Evolutionary conservation across 1,140 invertebrate species (phyloP).

Genomic region (Centruroides vittatus): DNA sequence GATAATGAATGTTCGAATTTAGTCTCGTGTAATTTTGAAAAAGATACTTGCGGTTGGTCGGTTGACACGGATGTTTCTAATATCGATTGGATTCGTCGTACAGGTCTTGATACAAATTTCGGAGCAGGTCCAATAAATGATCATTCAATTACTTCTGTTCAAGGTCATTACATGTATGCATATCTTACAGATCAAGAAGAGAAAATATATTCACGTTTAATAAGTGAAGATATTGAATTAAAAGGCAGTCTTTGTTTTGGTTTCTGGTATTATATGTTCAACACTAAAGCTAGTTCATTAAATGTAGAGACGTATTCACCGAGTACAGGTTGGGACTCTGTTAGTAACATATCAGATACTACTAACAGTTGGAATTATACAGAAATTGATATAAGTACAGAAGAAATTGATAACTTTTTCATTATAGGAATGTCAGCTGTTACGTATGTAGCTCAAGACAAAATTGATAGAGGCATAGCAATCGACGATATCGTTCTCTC

Average conservation of each 20-base stretch:
- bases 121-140: conserved; percentile 13
- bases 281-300: conserved; percentile 5
- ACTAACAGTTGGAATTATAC: conserved; percentile 4
- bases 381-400: conserved; percentile 8
- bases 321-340: conserved; percentile 6
- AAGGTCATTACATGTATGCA: conserved; percentile 18
- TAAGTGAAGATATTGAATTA: conserved; percentile 13
- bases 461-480: conserved; percentile 14
- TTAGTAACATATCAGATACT: background rate
- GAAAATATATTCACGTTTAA: conserved; percentile 3
- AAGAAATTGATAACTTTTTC: conserved; percentile 9
- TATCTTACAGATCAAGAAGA: background rate
- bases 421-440: conserved; percentile 6
- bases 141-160: conserved; percentile 3
- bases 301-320: conserved; percentile 1
- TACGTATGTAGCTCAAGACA: background rate
- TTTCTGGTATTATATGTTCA: conserved; percentile 12
- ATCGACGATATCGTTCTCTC: conserved; percentile 13
- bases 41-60: conserved; percentile 17
- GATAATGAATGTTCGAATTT: conserved; percentile 13
- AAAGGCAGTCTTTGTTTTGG: conserved; percentile 4
- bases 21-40: conserved; percentile 14
- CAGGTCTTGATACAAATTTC: conserved; percentile 3
- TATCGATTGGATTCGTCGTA: conserved; percentile 9
- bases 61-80: conserved; percentile 4